Evolutionary conservation across 2,113 vertebrate species (phyloP), one percentile per base, ranked within the genome.

Genomic region (Eolophus roseicapilla): DNA sequence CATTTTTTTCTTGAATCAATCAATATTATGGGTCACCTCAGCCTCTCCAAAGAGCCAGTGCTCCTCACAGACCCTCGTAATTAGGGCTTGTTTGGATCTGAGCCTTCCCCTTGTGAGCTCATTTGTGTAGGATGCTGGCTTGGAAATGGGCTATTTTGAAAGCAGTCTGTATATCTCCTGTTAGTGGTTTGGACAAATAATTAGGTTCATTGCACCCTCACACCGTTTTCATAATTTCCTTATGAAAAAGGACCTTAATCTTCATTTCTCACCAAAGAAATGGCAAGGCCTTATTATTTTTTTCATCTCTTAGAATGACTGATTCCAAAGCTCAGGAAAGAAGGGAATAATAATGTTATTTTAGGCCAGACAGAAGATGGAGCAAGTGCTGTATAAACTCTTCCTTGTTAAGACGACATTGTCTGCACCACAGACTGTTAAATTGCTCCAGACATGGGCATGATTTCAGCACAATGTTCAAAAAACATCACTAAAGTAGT

Each of bases 81-180:
- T 81, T 78, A 86, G 69, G 50, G 25, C 23, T 94, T 69, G 60
- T 46, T 74, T 74, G 76, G 85, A 82, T 80, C 63, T 52, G 49
- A 95, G 74, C 29, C 80, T 92, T 95, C 69, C 92, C 80, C 87
- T 78, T 78, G 88, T 92, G 95, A 88, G 74, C 82, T 95, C 82
- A 78, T 96, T 96, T 96, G 85, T 74, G 57, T 70, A 91, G 75
- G 52, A 81, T 59, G 55, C 43, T 81, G 78, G 80, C 62, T 74
- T 73, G 71, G 84, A 93, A 90, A 93, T 35, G 37, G 35, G 62
- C 39, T 75, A 9, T 77, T 86, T 69, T 5, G 11, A 75, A 92
- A 41, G 37, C 57, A 65, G 49, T 5, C 76, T 52, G 43, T 53
- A 5, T 23, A 63, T 37, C n/a, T 79, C 68, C 67, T 37, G 10